Conservation (phyloP, 2,888 invertebrate species). For the Hydrotaea diabolus region DNA sequence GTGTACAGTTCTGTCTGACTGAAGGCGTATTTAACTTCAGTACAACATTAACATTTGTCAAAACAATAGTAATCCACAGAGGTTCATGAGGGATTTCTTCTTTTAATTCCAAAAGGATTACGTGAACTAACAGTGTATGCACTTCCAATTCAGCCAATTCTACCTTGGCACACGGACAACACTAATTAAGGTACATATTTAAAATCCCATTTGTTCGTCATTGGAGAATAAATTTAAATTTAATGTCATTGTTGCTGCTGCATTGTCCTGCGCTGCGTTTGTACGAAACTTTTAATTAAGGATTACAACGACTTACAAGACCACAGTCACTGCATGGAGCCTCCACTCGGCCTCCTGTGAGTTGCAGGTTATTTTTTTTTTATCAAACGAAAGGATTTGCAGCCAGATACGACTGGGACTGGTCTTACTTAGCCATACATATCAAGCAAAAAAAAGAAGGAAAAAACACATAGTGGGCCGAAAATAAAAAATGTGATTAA, state of each 20-base stretch:
- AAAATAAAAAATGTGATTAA: conserved; percentile 51
- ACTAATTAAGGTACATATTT: not conserved
- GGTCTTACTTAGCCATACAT: not conserved
- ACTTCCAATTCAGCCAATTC: not conserved
- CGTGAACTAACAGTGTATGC: no score
- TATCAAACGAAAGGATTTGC: not conserved
- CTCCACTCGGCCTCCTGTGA: not conserved
- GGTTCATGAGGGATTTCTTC: no score
- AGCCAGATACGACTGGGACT: not conserved
- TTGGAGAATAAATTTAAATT: conserved; percentile 8
- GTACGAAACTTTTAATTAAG: conserved; percentile 15
- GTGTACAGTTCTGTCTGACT: no score
- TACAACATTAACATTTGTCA: no score
- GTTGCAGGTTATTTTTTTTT: not conserved
- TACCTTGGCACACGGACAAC: not conserved
- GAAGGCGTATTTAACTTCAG: no score
- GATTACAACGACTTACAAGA: conserved; percentile 16
- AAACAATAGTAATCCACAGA: no score
- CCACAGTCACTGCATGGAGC: not conserved
- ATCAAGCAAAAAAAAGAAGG: no score
- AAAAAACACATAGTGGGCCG: no score
- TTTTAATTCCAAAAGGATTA: no score
- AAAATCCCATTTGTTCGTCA: conserved; percentile 1
- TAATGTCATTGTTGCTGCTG: conserved; percentile 10
- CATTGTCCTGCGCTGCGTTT: not conserved